Conservation (phyloP, 2,113 vertebrate genomes). For the Chaetura pelagica region DNA sequence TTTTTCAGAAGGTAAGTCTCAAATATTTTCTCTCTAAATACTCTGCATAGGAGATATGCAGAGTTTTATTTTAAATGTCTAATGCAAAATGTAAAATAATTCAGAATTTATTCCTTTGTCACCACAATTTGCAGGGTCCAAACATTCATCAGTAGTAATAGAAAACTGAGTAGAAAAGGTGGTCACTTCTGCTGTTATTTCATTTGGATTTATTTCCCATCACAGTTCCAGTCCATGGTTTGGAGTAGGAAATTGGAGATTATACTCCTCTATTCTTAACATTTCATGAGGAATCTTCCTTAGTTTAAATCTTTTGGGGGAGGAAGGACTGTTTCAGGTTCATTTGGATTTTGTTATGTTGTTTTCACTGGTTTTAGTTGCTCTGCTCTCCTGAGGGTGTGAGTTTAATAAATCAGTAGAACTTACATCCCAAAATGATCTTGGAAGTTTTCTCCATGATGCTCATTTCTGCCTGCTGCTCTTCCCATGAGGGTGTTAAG, state of each 20-base stretch:
- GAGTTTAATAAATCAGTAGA: neutral
- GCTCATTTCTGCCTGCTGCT: neutral
- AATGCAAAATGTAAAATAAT: neutral
- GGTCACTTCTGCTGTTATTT: neutral
- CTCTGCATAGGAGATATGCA: neutral
- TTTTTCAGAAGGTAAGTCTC: conserved; percentile 84
- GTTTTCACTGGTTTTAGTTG: neutral
- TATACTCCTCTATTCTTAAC: neutral
- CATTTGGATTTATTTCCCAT: neutral
- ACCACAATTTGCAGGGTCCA: neutral
- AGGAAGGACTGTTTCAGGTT: neutral
- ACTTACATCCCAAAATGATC: neutral
- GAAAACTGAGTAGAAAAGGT: neutral
- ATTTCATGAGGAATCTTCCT: neutral
- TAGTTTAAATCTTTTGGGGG: neutral
- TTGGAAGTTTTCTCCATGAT: neutral
- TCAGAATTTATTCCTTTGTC: neutral
- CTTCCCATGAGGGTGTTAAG: neutral
- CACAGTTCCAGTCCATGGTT: neutral
- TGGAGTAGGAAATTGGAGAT: neutral
- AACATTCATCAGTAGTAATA: neutral
- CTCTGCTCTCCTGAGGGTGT: neutral
- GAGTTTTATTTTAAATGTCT: neutral
- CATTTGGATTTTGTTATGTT: neutral
- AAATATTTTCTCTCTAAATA: neutral